Conservation (phyloP, 2,797 vertebrate species). For the Silurus lanzhouensis region DNA sequence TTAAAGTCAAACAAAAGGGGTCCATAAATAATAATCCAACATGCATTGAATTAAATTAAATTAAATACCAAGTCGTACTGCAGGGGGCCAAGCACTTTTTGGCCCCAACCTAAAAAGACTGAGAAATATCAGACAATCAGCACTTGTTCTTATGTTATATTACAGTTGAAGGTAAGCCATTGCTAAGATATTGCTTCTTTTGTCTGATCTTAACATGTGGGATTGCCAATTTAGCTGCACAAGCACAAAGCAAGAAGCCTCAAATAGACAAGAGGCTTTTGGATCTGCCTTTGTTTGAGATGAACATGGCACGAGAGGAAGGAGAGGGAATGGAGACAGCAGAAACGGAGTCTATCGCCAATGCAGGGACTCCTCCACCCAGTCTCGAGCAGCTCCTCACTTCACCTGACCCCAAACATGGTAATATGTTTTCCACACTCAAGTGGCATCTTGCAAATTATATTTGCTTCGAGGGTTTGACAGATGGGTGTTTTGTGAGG, state of each 20-base stretch:
- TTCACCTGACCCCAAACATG: conserved; percentile 82
- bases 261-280: conserved; percentile 75
- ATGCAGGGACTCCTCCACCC: conserved; percentile 72
- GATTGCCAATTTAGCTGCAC: conserved; percentile 68
- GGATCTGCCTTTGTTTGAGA: conserved; percentile 79
- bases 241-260: conserved; percentile 75
- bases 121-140: no score
- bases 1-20: no score
- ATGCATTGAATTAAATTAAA: no score
- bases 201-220: no score
- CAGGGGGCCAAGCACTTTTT: no score
- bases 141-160: no score
- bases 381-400: conserved; percentile 92
- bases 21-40: no score
- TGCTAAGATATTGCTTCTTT: background rate
- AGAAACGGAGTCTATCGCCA: conserved; percentile 83
- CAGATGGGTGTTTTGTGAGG: background rate
- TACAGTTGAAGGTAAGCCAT: no score
- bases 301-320: conserved; percentile 87
- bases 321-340: conserved; percentile 98
- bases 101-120: no score
- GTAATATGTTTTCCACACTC: conserved; percentile 43
- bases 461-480: background rate
- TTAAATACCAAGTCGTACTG: no score
- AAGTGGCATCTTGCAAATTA: background rate